Evolutionary conservation across 2,797 vertebrate species (phyloP).

Genomic region (Champsocephalus gunnari): DNA sequence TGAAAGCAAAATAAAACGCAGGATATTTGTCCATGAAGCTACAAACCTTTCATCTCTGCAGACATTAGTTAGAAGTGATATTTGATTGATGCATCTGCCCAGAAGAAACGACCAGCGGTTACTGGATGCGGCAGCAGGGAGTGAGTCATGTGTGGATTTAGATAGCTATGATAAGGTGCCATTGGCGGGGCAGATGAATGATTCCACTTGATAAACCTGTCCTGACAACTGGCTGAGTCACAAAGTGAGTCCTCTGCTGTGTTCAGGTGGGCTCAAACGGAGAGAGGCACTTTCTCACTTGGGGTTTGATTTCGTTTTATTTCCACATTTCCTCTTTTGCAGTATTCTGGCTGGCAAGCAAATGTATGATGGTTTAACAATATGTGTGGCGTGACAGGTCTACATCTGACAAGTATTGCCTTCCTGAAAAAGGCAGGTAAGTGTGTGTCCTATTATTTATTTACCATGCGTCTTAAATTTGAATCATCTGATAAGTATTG

Average conservation of each 20-base stretch:
- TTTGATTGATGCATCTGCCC: constrained; percentile 64
- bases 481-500: background rate
- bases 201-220: constrained; percentile 64
- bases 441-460: no score
- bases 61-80: constrained; percentile 58
- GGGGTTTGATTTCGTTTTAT: constrained; percentile 28
- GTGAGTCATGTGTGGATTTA: constrained; percentile 75
- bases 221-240: constrained; percentile 69
- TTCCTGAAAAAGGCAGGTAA: background rate
- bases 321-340: constrained; percentile 7
- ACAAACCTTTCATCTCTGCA: constrained; percentile 53
- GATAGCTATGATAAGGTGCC: constrained; percentile 55
- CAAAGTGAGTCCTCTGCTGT: constrained; percentile 40
- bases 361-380: constrained; percentile 20
- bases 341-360: background rate
- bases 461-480: background rate
- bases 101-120: constrained; percentile 44
- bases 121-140: constrained; percentile 38
- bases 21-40: constrained; percentile 52
- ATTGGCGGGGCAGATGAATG: constrained; percentile 58
- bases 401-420: background rate
- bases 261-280: constrained; percentile 38
- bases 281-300: constrained; percentile 22
- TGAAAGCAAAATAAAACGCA: constrained; percentile 44
- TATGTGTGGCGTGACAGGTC: background rate